Base-by-base conservation (phyloP, 2,888 invertebrate genomes). In the Eilema griseolum region DNA sequence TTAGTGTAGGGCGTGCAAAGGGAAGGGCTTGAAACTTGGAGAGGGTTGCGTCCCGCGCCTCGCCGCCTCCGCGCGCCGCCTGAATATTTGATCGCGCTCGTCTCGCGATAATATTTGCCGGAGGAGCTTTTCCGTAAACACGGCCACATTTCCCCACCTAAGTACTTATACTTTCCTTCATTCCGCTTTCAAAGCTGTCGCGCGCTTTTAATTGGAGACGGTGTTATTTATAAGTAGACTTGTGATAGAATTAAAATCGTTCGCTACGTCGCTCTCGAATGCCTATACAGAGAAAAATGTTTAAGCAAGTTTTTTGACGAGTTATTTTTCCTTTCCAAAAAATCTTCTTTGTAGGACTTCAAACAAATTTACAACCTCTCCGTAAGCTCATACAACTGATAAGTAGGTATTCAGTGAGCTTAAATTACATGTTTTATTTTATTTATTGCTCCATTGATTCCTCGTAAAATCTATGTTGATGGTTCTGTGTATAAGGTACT, bases 1-100 rank as follows among this genome's bases (percentile, higher is more conserved):
- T 96, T 96, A 96, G 96, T 96, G 96, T 94, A 94, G 95, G 96
- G 96, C 95, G 95, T 95, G 95, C 95, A 94, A 94, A 95, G 95
- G 95, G 95, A 95, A 95, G 95, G 95, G 95, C 95, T 95, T 95
- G 95, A 95, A 95, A 95, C 89, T 95, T 94, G 92, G 96, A 96
- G 96, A 96, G 96, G 96, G 96, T 96, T 96, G 93, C 90, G 89
- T 89, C 90, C 90, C 92, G 90, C 90, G 85, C 89, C 88, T 84
- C 86, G 89, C 89, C 87, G 86, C 90, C 87, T 85, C 89, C 86
- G 91, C 92, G 90, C 93, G 92, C 92, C 90, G 91, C 83, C 91
- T 94, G 94, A 94, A 94, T 94, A 95, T 95, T 94, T 94, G 94
- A 94, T 94, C 93, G 93, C 91, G 91, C 92, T 89, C 93, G 93